Base-by-base conservation (phyloP, 2,888 invertebrate genomes). In the Axea sp. region DNA sequence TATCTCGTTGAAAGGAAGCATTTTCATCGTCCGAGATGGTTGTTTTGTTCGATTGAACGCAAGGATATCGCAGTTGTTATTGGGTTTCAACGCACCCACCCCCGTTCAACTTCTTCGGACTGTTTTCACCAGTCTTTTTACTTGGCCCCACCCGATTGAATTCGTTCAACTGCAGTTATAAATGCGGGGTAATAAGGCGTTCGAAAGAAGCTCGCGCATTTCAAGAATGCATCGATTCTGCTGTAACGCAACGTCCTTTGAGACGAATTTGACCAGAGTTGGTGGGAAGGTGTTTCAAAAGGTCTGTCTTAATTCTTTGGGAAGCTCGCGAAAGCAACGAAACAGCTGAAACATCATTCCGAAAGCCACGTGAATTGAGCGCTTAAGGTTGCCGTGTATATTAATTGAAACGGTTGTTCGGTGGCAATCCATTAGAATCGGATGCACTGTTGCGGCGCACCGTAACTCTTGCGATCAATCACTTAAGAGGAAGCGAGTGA, bases 381-480 rank as follows among this genome's bases (percentile, higher is more conserved):
- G 53, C 22, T 67, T 55, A 51, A 62, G 17, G n/a, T 41, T 15
- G 22, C 37, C 47, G 51, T 33, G 60, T 43, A 30, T 31, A 45
- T 53, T 62, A 62, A 67, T 67, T 67, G 73, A 62, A 62, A 57
- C 67, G 60, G 43, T 60, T 71, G 75, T 68, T 49, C 65, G 47
- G 41, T 43, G 47, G 55, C 64, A 67, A 65, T 68, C 64, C 72
- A 75, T 77, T 75, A 60, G 67, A 73, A 75, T 67, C 71, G 69
- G 71, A 77, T 77, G 75, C 71, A 74, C 72, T 51, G 75, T 74
- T 60, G 76, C 59, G 69, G 73, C 69, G 69, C 65, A 45, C 73
- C 77, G 77, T 76, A 77, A 75, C 75, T 77, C 67, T 73, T 76
- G 77, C 80, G 78, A 78, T 78, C 80, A 80, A 78, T 80, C 79